These are phyloP conservation scores for Chionodraco myersi DNA, from an alignment of 2,113 vertebrate genomes.

Conservation along the genomic window DNA sequence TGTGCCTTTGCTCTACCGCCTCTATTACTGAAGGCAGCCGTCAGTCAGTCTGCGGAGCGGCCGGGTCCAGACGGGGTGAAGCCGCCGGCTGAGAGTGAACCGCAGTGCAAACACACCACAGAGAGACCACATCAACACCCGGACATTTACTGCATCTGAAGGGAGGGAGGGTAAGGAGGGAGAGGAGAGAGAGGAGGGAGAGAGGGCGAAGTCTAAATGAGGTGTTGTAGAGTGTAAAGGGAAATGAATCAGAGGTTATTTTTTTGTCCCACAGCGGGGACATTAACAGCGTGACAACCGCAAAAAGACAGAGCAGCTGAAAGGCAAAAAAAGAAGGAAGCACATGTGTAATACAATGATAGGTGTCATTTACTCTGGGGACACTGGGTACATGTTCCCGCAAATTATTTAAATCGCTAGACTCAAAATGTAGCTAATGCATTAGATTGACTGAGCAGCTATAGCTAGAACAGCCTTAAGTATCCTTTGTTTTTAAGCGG, in stretches of 20 bases:
- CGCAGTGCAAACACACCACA: conserved; percentile 72
- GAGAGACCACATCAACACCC: conserved; percentile 70
- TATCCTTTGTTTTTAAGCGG: no score
- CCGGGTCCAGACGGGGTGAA: conserved; percentile 61
- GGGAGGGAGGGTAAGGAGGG: background rate
- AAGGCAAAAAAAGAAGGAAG: no score
- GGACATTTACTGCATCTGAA: conserved; percentile 58
- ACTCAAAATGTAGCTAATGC: no score
- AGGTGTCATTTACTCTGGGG: no score
- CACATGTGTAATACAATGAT: no score
- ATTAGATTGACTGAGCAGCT: no score
- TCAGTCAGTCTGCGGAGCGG: conserved; percentile 45
- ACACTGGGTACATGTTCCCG: no score
- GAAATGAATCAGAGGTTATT: background rate
- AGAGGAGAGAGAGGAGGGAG: background rate
- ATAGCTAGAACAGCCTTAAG: no score
- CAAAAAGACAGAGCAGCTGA: no score
- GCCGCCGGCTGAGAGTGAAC: conserved; percentile 61
- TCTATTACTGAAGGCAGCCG: conserved; percentile 46
- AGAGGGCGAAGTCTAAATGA: background rate
- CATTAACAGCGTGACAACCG: no score
- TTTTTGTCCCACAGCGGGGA: no score
- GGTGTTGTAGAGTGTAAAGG: background rate
- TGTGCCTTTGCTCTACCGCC: conserved; percentile 24
- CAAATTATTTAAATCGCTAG: no score